Base-by-base conservation (phyloP, 2,797 vertebrate genomes). In the Chiloscyllium punctatum region DNA sequence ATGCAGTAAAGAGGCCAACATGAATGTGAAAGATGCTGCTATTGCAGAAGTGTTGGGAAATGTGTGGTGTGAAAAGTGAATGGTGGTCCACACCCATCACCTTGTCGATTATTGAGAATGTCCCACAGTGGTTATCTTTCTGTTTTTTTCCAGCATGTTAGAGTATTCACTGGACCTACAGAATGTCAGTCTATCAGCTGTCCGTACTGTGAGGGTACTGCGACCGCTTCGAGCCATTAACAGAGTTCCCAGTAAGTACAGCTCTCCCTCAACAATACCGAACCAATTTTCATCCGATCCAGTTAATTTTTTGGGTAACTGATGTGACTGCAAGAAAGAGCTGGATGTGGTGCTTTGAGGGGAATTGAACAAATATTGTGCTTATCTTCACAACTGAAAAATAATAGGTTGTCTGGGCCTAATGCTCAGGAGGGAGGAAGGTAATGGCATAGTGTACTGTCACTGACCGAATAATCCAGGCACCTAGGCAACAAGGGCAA, bases 131-230 rank as follows among this genome's bases (percentile, higher is more conserved):
- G 18, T 21, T 71, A 95, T 51, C 37, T 96, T 27, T 95, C 48
- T 95, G 71, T 96, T 0, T 97, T 97, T 96, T 96, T 94, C 7
- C 98, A 99, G 99, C 97, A 99, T 99, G 99, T 97, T 99, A 98
- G 99, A 99, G 97, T 99, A 99, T 96, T 99, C 99, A n/a, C 98
- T 99, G 97, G 98, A 99, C 98, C 98, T 99, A 97, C 99, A 99
- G 98, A 99, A 98, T 0, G 99, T 99, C 98, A 99, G 98, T 96
- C 98, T 99, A 97, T 99, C 99, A 0, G 99, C 99, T 0, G 99
- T 99, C 97, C 98, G 99, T 97, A 99, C 99, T 0, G 99, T 99
- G 95, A 98, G 99, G 0, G 99, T 99, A 96, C 98, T 99, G 97
- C 98, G 99, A 96, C 99, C 99, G 0, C 98, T 99, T 97, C 98